Conservation (phyloP, 2,113 vertebrate species). For the Zosterops lateralis region DNA sequence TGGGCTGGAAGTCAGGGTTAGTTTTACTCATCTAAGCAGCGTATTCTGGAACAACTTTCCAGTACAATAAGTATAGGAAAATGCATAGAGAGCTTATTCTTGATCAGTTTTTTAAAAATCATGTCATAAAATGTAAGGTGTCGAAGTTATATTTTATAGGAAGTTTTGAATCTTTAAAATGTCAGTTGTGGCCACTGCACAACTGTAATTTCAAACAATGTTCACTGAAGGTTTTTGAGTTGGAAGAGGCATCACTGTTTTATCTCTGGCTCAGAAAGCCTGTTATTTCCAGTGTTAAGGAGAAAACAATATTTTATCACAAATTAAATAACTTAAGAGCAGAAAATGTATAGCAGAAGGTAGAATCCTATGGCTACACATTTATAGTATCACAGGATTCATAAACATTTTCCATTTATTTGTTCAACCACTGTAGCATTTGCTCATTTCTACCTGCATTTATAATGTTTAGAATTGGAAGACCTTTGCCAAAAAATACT, state of each 20-base stretch:
- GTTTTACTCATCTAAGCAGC: background rate
- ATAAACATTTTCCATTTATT: background rate
- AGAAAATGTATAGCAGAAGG: background rate
- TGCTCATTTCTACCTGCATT: background rate
- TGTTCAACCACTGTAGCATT: background rate
- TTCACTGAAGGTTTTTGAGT: background rate
- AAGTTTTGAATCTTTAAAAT: background rate
- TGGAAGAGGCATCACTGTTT: background rate
- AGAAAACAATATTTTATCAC: background rate
- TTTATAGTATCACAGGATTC: background rate
- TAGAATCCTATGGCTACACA: background rate
- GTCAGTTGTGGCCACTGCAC: background rate
- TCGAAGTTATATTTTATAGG: background rate
- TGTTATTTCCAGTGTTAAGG: background rate
- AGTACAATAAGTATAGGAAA: background rate
- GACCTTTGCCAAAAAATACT: background rate
- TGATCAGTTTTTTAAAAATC: background rate
- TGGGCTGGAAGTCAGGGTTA: background rate
- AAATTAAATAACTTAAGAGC: background rate
- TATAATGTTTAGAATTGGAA: background rate
- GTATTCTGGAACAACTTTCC: background rate
- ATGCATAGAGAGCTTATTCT: background rate
- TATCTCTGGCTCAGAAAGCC: background rate
- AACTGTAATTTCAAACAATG: background rate
- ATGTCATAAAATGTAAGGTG: background rate